Evolutionary conservation across 23 tunicate genomes (phyloP).

Genomic region (Trididemnum nubilum): DNA sequence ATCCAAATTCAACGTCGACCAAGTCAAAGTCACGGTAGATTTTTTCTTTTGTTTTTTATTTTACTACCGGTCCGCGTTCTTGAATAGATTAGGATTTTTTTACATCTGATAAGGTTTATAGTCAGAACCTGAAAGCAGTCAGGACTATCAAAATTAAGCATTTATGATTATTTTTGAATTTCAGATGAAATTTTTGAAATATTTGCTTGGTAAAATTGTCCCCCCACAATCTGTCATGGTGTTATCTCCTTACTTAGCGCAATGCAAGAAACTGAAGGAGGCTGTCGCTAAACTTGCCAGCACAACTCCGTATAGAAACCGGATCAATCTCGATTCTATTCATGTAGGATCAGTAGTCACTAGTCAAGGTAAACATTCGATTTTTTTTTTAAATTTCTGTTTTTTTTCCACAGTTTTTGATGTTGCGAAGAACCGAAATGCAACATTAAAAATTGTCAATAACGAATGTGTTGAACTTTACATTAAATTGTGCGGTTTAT

Average conservation of each 20-base stretch:
- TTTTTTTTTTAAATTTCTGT: not conserved
- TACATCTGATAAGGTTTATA: no score
- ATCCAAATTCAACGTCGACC: conserved; percentile 44
- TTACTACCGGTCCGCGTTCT: no score
- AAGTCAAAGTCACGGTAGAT: conserved; percentile 41
- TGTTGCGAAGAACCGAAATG: no score
- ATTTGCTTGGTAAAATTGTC: not conserved
- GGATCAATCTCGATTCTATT: not conserved
- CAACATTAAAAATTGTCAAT: no score
- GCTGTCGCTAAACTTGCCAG: not conserved
- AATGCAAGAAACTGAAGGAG: conserved; percentile 22
- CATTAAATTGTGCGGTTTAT: no score
- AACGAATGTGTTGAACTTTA: no score
- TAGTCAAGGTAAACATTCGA: conserved; percentile 55
- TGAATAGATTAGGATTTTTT: no score
- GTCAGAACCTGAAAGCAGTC: no score
- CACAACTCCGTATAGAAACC: not conserved
- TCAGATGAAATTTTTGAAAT: not conserved
- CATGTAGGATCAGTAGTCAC: conserved; percentile 80
- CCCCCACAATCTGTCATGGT: conserved; percentile 47
- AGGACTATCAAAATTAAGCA: no score
- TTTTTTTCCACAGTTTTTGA: no score
- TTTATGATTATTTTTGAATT: no score
- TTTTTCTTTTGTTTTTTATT: no score
- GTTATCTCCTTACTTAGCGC: conserved; percentile 68